A percentile compares a stretch with the other conserved stretches of the same genome.
Conservation (phyloP, 64 coral and sea anemone genomes). For the Stichodactyla helianthus region DNA sequence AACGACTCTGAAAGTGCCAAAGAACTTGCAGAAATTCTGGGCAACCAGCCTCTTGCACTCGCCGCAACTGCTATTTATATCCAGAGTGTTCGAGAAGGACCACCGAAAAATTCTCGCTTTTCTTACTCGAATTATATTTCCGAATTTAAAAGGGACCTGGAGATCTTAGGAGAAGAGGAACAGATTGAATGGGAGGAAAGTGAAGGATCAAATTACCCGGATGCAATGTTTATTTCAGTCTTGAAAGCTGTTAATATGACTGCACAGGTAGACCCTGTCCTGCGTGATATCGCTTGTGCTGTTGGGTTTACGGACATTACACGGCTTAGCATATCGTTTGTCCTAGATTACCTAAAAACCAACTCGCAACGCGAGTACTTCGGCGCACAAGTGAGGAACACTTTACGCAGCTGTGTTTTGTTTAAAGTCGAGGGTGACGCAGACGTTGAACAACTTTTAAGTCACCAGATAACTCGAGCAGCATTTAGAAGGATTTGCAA, state of each 20-base stretch:
- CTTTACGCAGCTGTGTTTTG: conserved; percentile 60
- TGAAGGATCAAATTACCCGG: conserved; percentile 55
- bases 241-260: conserved; percentile 66
- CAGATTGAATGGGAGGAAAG: conserved; percentile 76
- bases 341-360: conserved; percentile 51
- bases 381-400: conserved; percentile 60
- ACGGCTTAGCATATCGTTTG: conserved; percentile 57
- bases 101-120: conserved; percentile 46
- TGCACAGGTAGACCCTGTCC: conserved; percentile 57
- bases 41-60: conserved; percentile 34
- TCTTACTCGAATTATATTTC: conserved; percentile 63
- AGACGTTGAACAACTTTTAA: conserved; percentile 40
- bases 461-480: conserved; percentile 64
- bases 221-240: conserved; percentile 54
- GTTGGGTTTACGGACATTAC: conserved; percentile 52
- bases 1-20: conserved; percentile 25
- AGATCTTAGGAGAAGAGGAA: conserved; percentile 49
- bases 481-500: conserved; percentile 68
- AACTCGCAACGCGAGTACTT: conserved; percentile 46
- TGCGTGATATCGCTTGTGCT: conserved; percentile 57
- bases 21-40: conserved; percentile 32
- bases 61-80: conserved; percentile 48
- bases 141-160: conserved; percentile 66
- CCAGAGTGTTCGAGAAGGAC: conserved; percentile 53
- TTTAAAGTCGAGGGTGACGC: conserved; percentile 55